These are phyloP conservation scores for Thaleichthys pacificus DNA, from an alignment of 2,797 vertebrate genomes.

Conservation along the genomic window DNA sequence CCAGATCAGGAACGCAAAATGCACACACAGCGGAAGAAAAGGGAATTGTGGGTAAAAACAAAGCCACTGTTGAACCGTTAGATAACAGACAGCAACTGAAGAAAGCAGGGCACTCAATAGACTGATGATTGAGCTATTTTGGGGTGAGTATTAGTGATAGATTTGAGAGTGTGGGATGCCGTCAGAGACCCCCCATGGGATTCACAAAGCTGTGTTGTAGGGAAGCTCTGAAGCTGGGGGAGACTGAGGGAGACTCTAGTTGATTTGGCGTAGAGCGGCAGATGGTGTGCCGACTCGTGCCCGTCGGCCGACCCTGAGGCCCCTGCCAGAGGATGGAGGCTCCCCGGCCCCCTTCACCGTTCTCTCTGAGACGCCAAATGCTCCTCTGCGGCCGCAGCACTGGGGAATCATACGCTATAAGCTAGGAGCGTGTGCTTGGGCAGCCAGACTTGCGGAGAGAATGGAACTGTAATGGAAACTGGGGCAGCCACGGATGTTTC, in stretches of 20 bases:
- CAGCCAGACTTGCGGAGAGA: not conserved
- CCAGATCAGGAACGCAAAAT: slow-evolving; percentile 63
- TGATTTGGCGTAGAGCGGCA: slow-evolving; percentile 30
- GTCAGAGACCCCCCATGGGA: not conserved
- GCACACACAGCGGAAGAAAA: slow-evolving; percentile 52
- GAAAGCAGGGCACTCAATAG: slow-evolving; percentile 27
- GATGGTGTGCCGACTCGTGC: slow-evolving; percentile 45
- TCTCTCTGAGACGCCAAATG: slow-evolving; percentile 31
- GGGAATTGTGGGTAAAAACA: slow-evolving; percentile 62
- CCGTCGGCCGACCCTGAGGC: slow-evolving; percentile 29
- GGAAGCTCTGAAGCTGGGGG: slow-evolving; percentile 12
- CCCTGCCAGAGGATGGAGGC: slow-evolving; percentile 24
- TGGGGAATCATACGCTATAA: slow-evolving; percentile 21
- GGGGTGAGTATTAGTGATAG: not conserved
- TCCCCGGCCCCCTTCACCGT: slow-evolving; percentile 4
- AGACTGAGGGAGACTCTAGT: slow-evolving; percentile 13
- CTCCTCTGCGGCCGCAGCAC: slow-evolving; percentile 20
- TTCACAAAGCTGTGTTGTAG: not conserved
- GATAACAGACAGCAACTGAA: slow-evolving; percentile 43
- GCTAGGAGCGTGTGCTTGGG: slow-evolving; percentile 21
- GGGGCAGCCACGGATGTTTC: not conserved
- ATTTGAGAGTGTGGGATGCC: slow-evolving; percentile 22
- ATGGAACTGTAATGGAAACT: slow-evolving; percentile 17
- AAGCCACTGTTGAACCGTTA: slow-evolving; percentile 58
- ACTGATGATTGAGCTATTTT: slow-evolving; percentile 16